phyloP scores from a whole-genome alignment of 1,140 invertebrate genomes.

The Aphidius ervi region DNA sequence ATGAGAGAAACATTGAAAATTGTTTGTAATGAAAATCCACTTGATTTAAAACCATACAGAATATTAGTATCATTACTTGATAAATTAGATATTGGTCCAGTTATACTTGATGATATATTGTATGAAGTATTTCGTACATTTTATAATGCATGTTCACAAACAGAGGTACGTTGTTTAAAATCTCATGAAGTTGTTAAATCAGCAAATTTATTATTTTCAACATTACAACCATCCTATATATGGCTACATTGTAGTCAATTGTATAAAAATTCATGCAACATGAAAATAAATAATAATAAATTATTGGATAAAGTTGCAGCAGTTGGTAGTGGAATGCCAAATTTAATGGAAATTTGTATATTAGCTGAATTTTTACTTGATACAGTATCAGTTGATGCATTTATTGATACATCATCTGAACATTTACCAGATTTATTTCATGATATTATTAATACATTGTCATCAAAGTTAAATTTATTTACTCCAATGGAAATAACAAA shows the following conservation, averaged over 20 bases:
- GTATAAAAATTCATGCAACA: constrained; percentile 63
- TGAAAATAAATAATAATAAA: constrained; percentile 30
- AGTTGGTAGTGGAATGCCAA: constrained; percentile 61
- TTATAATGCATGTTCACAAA: constrained; percentile 49
- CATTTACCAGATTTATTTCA: constrained; percentile 72
- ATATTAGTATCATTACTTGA: constrained; percentile 84
- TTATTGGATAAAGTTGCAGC: constrained; percentile 35
- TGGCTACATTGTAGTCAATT: constrained; percentile 78
- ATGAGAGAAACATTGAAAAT: constrained; percentile 61
- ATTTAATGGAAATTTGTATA: constrained; percentile 64
- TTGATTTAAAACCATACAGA: constrained; percentile 77
- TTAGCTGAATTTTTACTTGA: constrained; percentile 77
- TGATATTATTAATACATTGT: constrained; percentile 62
- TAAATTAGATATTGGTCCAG: constrained; percentile 82
- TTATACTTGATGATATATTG: constrained; percentile 81
- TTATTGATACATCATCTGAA: constrained; percentile 74
- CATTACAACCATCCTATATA: constrained; percentile 80
- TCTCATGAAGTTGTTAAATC: constrained; percentile 70
- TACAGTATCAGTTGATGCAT: constrained; percentile 75
- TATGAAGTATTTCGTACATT: constrained; percentile 75
- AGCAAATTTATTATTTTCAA: constrained; percentile 81
- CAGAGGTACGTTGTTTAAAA: constrained; percentile 35
- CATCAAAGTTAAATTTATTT: constrained; percentile 57
- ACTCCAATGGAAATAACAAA: constrained; percentile 61
- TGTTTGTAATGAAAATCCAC: constrained; percentile 56